phyloP scores from a whole-genome alignment of 2,113 vertebrate genomes.

The Dicrurus megarhynchus region DNA sequence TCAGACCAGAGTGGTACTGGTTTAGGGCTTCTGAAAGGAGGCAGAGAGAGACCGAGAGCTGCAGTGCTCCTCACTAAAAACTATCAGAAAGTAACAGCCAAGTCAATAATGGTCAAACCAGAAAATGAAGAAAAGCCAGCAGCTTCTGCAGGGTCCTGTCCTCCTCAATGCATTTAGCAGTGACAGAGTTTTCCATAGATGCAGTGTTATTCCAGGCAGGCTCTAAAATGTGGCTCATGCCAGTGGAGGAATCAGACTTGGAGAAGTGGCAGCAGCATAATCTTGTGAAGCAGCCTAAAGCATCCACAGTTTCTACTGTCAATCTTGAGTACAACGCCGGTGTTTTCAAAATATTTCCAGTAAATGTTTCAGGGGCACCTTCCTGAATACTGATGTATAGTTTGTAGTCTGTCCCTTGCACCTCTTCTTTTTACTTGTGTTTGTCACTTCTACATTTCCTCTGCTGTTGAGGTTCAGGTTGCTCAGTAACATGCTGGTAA shows the following conservation, averaged over 20 bases:
- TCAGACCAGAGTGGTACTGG: not conserved
- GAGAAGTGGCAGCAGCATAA: not conserved
- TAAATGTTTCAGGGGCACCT: not conserved
- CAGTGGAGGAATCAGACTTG: not conserved
- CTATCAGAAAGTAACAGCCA: not conserved
- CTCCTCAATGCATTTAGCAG: not conserved
- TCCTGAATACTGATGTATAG: not conserved
- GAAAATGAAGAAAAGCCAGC: not conserved
- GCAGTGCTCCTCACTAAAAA: not conserved
- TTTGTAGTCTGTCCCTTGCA: not conserved
- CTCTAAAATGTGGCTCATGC: not conserved
- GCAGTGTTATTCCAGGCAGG: not conserved
- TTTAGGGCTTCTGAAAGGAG: not conserved
- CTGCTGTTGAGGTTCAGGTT: not conserved
- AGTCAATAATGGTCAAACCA: not conserved
- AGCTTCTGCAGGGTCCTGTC: not conserved
- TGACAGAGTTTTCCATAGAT: not conserved
- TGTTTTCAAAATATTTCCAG: not conserved
- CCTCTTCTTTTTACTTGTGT: not conserved
- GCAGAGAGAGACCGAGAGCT: rapidly evolving
- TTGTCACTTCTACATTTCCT: not conserved
- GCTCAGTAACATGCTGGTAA: not conserved
- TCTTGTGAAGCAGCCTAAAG: not conserved
- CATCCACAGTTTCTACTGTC: not conserved
- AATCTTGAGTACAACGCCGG: not conserved